phyloP scores from a whole-genome alignment of 2,888 invertebrate genomes.

The Lycocerus yunnanus region DNA sequence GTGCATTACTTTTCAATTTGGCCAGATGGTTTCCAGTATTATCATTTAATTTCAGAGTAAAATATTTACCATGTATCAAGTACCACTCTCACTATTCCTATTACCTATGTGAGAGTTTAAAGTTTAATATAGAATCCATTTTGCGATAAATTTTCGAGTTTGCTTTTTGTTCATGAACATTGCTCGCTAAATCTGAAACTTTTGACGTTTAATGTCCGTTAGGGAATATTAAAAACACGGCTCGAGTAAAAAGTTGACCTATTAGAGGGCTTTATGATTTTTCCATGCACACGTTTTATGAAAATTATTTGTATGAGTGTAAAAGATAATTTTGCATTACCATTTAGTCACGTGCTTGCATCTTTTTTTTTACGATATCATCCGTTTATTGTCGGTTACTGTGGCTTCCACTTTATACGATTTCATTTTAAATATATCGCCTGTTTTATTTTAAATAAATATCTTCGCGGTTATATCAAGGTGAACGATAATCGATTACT shows the following conservation, averaged over 20 bases:
- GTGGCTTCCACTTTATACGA: not conserved
- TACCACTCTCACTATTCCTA: not conserved
- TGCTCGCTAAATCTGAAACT: slow-evolving; percentile 9
- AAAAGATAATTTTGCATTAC: not conserved
- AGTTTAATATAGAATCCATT: slow-evolving; percentile 3
- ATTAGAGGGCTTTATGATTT: slow-evolving; percentile 11
- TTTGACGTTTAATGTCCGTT: slow-evolving; percentile 16
- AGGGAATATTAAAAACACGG: slow-evolving; percentile 12
- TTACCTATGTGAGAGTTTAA: slow-evolving; percentile 1
- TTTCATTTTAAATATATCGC: not conserved
- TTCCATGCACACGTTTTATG: slow-evolving; percentile 1
- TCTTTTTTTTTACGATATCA: not conserved
- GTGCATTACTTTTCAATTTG: not conserved
- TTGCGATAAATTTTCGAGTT: slow-evolving; percentile 7
- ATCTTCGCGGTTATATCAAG: not conserved
- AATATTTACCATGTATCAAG: not conserved
- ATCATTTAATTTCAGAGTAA: not conserved
- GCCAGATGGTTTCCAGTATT: not conserved
- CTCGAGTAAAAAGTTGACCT: slow-evolving; percentile 8
- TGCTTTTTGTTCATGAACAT: slow-evolving; percentile 7
- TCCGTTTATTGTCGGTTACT: not conserved
- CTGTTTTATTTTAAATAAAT: not conserved
- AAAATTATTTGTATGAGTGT: slow-evolving; percentile 8
- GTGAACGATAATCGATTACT: not conserved
- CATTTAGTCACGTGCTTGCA: not conserved